Evolutionary conservation across 1,140 invertebrate species (phyloP).

Genomic region (Bombus pyrosoma): DNA sequence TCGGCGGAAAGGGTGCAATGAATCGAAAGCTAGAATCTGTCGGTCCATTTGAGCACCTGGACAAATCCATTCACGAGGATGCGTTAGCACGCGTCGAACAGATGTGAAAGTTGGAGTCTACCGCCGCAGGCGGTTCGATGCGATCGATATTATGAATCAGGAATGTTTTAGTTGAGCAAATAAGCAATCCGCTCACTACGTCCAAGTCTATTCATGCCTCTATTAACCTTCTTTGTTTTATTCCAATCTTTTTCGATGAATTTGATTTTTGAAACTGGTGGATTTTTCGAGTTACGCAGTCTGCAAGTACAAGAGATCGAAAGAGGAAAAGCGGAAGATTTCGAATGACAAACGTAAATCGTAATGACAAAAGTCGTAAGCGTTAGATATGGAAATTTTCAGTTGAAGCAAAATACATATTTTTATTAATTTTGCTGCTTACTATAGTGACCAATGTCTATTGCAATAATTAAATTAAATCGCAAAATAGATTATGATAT

Average conservation of each 20-base stretch:
- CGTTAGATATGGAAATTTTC: too few species aligned
- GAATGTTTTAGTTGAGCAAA: conserved; percentile 24
- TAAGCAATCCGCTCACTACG: not conserved
- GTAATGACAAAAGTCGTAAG: too few species aligned
- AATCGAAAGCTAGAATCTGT: conserved; percentile 55
- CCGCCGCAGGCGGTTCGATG: not conserved
- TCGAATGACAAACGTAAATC: too few species aligned
- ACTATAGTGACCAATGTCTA: too few species aligned
- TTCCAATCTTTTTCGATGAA: not conserved
- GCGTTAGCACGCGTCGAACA: conserved; percentile 55
- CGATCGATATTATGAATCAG: conserved; percentile 35
- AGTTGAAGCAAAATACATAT: too few species aligned
- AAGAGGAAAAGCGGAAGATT: not conserved
- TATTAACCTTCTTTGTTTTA: not conserved
- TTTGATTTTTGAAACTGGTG: not conserved
- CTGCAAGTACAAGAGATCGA: not conserved
- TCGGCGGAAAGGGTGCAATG: conserved; percentile 40
- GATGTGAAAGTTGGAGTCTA: conserved; percentile 39
- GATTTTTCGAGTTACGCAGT: not conserved
- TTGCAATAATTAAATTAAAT: too few species aligned
- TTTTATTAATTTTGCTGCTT: too few species aligned
- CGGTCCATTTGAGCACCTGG: conserved; percentile 53
- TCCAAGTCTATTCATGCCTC: not conserved
- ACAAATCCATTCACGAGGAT: conserved; percentile 55
- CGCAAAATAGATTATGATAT: too few species aligned